phyloP scores from a whole-genome alignment of 2,797 vertebrate species.

The Danio tinwini region DNA sequence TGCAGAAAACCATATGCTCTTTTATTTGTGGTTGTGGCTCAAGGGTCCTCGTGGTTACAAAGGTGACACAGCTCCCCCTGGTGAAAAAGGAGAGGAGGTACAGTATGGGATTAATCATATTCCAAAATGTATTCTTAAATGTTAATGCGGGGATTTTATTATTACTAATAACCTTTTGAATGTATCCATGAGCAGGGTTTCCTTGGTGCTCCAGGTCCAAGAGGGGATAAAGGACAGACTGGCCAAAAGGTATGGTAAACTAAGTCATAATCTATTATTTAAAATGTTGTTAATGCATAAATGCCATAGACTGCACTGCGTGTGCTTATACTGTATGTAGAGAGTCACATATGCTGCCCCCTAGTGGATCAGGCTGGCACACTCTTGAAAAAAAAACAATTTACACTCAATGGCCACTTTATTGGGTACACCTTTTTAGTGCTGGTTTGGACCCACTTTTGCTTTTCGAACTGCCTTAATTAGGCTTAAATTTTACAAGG shows the following conservation, averaged over 20 bases:
- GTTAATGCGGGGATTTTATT: too few relatives aligned
- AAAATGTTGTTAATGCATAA: too few relatives aligned
- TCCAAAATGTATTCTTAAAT: background rate
- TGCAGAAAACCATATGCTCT: background rate
- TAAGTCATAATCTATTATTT: too few relatives aligned
- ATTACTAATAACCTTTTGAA: background rate
- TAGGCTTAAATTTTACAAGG: too few relatives aligned
- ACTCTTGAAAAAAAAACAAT: background rate
- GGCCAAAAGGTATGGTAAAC: slow-evolving; percentile 75
- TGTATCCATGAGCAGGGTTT: slow-evolving; percentile 73
- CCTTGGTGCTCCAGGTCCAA: slow-evolving; percentile 72
- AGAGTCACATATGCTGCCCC: slow-evolving; percentile 41
- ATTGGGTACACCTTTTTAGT: too few relatives aligned
- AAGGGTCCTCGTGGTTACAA: slow-evolving; percentile 82
- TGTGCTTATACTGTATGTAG: too few relatives aligned
- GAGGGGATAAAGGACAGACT: slow-evolving; percentile 75
- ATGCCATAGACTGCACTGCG: too few relatives aligned
- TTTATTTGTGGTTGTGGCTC: background rate
- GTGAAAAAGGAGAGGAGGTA: slow-evolving; percentile 85
- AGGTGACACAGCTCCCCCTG: slow-evolving; percentile 75
- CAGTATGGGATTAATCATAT: slow-evolving; percentile 48
- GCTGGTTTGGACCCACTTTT: too few relatives aligned
- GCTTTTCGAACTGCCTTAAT: too few relatives aligned
- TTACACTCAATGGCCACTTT: background rate
- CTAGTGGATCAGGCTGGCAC: slow-evolving; percentile 51